Percentiles rank a stretch among this genome's conserved stretches.
Evolutionary conservation across 2,888 invertebrate genomes (phyloP).

Genomic region (Perithous albicinctus): DNA sequence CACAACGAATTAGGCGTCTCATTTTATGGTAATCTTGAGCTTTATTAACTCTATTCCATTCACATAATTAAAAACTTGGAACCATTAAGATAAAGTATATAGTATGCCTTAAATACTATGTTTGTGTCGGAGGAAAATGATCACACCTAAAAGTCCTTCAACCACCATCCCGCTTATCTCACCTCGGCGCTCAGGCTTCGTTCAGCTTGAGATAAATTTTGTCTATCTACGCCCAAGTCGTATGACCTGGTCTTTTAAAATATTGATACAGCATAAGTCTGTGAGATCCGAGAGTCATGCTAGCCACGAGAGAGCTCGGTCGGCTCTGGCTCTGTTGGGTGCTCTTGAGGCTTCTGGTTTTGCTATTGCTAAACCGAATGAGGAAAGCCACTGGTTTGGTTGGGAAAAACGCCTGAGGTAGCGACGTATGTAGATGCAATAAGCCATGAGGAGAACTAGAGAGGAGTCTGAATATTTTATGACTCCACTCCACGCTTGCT

Average conservation of each 20-base stretch:
- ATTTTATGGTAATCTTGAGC: too few species aligned
- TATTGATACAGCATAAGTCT: constrained; percentile 63
- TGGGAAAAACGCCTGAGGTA: constrained; percentile 25
- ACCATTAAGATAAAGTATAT: background rate
- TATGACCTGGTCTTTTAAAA: constrained; percentile 47
- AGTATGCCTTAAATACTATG: background rate
- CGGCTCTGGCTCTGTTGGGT: background rate
- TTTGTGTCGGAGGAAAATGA: constrained; percentile 12
- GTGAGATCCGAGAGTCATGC: constrained; percentile 50
- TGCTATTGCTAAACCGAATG: constrained; percentile 10
- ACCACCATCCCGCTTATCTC: background rate
- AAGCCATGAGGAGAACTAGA: constrained; percentile 64
- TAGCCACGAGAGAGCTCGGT: constrained; percentile 1
- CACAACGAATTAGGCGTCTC: too few species aligned
- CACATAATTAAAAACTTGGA: background rate
- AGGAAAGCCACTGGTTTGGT: constrained; percentile 11
- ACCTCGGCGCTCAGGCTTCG: background rate
- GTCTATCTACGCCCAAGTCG: background rate
- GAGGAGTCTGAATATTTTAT: constrained; percentile 68
- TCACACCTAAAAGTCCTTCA: background rate
- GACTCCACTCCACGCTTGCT: constrained; percentile 26
- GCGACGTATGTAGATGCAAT: constrained; percentile 68
- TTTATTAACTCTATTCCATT: constrained; percentile 1
- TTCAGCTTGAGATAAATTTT: constrained; percentile 21
- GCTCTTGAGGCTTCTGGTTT: constrained; percentile 25